Evolutionary conservation across 2,113 vertebrate genomes (phyloP).

Genomic region (Synodontis membranacea): DNA sequence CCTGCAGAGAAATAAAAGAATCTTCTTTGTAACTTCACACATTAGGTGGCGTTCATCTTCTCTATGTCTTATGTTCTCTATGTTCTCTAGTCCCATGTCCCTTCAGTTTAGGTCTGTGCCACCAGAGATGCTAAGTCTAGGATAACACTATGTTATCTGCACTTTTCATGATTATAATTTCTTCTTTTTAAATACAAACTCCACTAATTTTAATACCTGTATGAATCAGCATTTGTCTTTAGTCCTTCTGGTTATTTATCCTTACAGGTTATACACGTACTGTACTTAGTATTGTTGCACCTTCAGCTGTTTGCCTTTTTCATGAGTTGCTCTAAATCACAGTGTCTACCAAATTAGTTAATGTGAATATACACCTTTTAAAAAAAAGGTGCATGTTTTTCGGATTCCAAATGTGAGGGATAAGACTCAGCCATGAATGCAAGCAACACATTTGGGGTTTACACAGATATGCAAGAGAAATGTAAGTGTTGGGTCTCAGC

Average conservation of each 20-base stretch:
- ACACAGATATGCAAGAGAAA: constrained; percentile 53
- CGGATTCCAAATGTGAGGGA: neutral
- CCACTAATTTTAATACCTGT: neutral
- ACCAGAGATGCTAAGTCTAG: neutral
- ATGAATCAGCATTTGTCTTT: neutral
- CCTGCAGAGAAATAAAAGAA: constrained; percentile 65
- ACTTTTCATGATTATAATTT: neutral
- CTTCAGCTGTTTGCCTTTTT: neutral
- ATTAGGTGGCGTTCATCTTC: neutral
- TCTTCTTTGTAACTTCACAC: neutral
- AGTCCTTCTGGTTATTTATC: neutral
- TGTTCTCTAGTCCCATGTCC: too few species aligned
- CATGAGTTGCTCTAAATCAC: neutral
- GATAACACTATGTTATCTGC: neutral
- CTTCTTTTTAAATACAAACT: neutral
- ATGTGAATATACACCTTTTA: neutral
- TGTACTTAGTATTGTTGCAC: neutral
- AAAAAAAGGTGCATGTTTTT: neutral
- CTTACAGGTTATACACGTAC: neutral
- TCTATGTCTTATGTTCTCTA: too few species aligned
- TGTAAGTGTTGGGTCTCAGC: constrained; percentile 56
- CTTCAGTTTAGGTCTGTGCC: neutral
- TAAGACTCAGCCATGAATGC: constrained; percentile 20
- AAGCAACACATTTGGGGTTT: constrained; percentile 51
- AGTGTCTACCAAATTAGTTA: neutral